Percentiles rank a stretch among this genome's conserved stretches.
Conservation (phyloP, 2,797 vertebrate genomes). For the Enteromius unitaeniatus region DNA sequence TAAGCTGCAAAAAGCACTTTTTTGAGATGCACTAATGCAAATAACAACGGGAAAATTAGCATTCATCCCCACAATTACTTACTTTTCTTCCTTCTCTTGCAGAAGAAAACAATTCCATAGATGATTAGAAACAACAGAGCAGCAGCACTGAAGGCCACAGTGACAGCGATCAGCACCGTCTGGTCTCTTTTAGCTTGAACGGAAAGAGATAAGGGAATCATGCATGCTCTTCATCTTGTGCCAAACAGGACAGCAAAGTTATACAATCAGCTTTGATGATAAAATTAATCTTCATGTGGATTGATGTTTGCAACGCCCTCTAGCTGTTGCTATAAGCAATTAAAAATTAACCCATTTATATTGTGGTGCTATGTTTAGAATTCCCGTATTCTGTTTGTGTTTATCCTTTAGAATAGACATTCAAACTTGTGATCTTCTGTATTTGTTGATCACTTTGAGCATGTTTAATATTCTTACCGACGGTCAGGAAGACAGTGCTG, state of each 20-base stretch:
- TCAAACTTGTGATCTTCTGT: neutral
- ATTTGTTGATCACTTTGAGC: neutral
- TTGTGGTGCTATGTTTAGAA: neutral
- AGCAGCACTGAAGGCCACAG: slow-evolving; percentile 68
- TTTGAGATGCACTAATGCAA: neutral
- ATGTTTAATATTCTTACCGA: slow-evolving; percentile 68
- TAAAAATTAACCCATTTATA: neutral
- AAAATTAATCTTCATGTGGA: neutral
- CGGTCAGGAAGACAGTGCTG: slow-evolving; percentile 67
- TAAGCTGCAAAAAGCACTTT: neutral
- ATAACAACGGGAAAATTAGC: neutral
- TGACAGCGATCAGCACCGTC: slow-evolving; percentile 73
- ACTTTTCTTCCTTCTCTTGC: slow-evolving; percentile 72
- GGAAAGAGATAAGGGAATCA: slow-evolving; percentile 1
- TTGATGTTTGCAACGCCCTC: slow-evolving; percentile 9
- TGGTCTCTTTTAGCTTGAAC: slow-evolving; percentile 21
- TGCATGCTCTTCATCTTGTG: neutral
- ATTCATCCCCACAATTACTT: slow-evolving; percentile 30
- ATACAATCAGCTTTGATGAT: neutral
- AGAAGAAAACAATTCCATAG: slow-evolving; percentile 72
- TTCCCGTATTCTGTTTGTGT: neutral
- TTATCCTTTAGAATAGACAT: neutral
- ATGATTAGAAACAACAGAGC: slow-evolving; percentile 76
- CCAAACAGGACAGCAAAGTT: neutral
- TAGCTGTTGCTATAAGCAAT: neutral